A percentile compares a stretch with the other conserved stretches of the same genome.
Evolutionary conservation across 2,888 invertebrate species (phyloP).

Genomic region (Scaptodrosophila latifasciaeformis): DNA sequence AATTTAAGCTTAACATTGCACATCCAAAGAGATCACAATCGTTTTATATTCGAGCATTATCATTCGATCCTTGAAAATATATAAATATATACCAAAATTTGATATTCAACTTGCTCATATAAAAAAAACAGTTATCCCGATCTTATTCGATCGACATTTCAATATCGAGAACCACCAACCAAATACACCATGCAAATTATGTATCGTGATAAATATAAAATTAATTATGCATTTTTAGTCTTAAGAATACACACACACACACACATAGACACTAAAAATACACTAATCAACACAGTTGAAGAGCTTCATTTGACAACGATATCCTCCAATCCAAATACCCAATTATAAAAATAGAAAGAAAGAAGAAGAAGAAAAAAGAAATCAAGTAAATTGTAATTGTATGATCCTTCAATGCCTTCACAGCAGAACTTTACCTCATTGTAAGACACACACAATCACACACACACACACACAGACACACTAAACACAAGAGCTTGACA

Average conservation of each 20-base stretch:
- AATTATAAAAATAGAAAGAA: conserved; percentile 9
- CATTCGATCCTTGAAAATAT: too few relatives aligned
- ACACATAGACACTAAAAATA: conserved; percentile 8
- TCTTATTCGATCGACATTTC: too few relatives aligned
- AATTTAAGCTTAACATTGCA: conserved; percentile 43
- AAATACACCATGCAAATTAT: background rate
- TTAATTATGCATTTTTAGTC: conserved; percentile 26
- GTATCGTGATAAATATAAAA: conserved; percentile 20
- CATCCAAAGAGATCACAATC: too few relatives aligned
- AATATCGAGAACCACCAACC: too few relatives aligned
- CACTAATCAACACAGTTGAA: background rate
- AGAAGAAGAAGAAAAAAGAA: conserved; percentile 8
- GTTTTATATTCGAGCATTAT: too few relatives aligned
- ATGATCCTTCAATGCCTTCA: conserved; percentile 57
- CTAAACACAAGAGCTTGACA: conserved; percentile 33
- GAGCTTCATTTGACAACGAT: too few relatives aligned
- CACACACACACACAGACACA: conserved; percentile 11
- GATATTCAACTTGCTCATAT: too few relatives aligned
- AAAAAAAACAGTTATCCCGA: too few relatives aligned
- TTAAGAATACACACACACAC: conserved; percentile 8
- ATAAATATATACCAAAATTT: too few relatives aligned
- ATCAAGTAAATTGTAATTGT: conserved; percentile 40
- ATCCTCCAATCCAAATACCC: conserved; percentile 1
- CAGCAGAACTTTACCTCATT: conserved; percentile 68
- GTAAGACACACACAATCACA: conserved; percentile 49